Conservation (phyloP, 1,140 invertebrate genomes). For the Bombus difficillimus region DNA sequence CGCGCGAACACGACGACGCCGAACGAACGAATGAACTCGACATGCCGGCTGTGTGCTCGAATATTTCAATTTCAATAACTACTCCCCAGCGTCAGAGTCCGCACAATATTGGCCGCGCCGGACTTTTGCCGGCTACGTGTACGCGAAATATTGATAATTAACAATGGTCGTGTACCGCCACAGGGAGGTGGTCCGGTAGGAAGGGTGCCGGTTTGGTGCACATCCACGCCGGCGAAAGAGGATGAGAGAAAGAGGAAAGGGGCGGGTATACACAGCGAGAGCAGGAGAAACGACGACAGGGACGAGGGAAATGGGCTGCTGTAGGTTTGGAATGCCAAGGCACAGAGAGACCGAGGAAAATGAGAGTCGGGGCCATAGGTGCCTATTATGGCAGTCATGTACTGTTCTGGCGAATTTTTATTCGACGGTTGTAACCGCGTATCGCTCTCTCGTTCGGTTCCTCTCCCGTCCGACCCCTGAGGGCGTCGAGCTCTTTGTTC, state of each 20-base stretch:
- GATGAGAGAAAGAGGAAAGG: conserved; percentile 22
- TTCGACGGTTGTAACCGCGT: conserved; percentile 75
- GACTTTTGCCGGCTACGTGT: conserved; percentile 74
- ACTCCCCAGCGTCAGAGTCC: conserved; percentile 79
- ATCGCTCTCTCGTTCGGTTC: conserved; percentile 53
- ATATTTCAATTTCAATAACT: conserved; percentile 84
- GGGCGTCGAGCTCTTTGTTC: conserved; percentile 76
- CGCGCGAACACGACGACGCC: conserved; percentile 55
- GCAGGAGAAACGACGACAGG: conserved; percentile 34
- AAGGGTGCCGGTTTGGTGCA: conserved; percentile 59
- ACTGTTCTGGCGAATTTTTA: conserved; percentile 77
- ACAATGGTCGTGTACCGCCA: conserved; percentile 78
- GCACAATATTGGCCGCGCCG: conserved; percentile 71
- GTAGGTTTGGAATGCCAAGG: conserved; percentile 70
- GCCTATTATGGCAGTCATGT: conserved; percentile 71
- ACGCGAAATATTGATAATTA: conserved; percentile 82
- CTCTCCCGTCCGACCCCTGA: conserved; percentile 43
- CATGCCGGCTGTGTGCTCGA: conserved; percentile 67
- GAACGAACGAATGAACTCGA: conserved; percentile 51
- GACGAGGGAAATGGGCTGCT: conserved; percentile 53
- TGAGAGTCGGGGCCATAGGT: conserved; percentile 68
- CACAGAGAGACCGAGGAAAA: conserved; percentile 66
- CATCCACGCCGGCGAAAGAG: conserved; percentile 48
- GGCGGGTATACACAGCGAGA: conserved; percentile 24
- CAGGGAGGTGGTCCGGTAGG: conserved; percentile 59